Percentiles rank a stretch among this genome's conserved stretches.
phyloP scores from a whole-genome alignment of 2,888 invertebrate species.

The Eristalinus aeneus region DNA sequence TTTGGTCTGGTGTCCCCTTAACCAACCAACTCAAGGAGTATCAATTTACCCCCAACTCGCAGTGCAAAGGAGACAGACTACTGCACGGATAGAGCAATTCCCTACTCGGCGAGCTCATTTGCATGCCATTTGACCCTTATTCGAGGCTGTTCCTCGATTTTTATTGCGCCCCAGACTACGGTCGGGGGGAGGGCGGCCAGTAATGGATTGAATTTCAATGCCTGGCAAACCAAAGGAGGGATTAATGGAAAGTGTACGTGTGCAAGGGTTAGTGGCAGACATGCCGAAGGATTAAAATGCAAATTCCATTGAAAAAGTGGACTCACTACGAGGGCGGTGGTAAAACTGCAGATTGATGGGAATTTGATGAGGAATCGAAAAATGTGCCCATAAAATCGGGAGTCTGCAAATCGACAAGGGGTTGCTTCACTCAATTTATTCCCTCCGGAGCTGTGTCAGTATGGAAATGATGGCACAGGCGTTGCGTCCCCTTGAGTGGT shows the following conservation, averaged over 20 bases:
- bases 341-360: slow-evolving; percentile 51
- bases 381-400: slow-evolving; percentile 27
- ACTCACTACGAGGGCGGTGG: slow-evolving; percentile 28
- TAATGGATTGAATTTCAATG: slow-evolving; percentile 68
- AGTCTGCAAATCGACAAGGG: background rate
- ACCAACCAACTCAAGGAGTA: slow-evolving; percentile 31
- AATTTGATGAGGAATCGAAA: slow-evolving; percentile 50
- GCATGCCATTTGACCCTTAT: slow-evolving; percentile 68
- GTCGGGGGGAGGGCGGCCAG: slow-evolving; percentile 15
- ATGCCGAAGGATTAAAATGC: slow-evolving; percentile 65
- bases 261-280: slow-evolving; percentile 41
- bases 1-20: slow-evolving; percentile 31
- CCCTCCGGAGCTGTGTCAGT: background rate
- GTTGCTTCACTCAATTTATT: slow-evolving; percentile 11
- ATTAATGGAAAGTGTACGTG: slow-evolving; percentile 34
- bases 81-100: slow-evolving; percentile 52
- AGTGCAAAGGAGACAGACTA: slow-evolving; percentile 34
- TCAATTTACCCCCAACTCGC: slow-evolving; percentile 43
- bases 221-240: slow-evolving; percentile 48
- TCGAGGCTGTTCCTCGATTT: slow-evolving; percentile 42
- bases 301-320: slow-evolving; percentile 36
- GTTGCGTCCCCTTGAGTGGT: slow-evolving; percentile 34
- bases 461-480: slow-evolving; percentile 15
- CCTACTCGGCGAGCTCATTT: slow-evolving; percentile 53
- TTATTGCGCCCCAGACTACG: background rate